Conservation (phyloP, 2,888 invertebrate genomes). For the Agonopterix alstromeriana region DNA sequence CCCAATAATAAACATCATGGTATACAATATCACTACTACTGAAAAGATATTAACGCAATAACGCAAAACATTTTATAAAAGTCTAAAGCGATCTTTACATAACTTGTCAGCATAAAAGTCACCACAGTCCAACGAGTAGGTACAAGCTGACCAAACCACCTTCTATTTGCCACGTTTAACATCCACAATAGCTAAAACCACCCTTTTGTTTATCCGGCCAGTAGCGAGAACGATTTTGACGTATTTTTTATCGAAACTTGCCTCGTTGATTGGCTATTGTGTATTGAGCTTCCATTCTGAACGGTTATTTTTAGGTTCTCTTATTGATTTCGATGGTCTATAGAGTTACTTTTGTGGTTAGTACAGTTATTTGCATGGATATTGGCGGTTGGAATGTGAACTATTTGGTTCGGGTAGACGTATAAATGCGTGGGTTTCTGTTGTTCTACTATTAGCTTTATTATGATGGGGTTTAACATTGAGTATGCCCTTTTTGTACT, state of each 20-base stretch:
- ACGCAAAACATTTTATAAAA: too few species aligned
- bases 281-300: conserved; percentile 5
- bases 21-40: too few species aligned
- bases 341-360: too few species aligned
- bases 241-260: conserved; percentile 7
- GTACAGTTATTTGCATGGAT: not conserved
- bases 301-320: not conserved
- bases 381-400: not conserved
- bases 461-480: not conserved
- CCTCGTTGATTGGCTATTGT: conserved; percentile 9
- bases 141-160: conserved; percentile 31
- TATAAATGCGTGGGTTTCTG: too few species aligned
- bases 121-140: too few species aligned
- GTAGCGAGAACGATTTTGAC: conserved; percentile 17
- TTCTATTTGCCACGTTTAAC: conserved; percentile 28
- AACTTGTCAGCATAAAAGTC: too few species aligned
- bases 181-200: conserved; percentile 18
- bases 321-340: conserved; percentile 10
- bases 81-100: too few species aligned
- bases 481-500: too few species aligned
- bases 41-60: too few species aligned
- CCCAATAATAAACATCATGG: too few species aligned
- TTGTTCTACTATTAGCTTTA: too few species aligned
- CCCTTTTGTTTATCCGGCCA: conserved; percentile 14
- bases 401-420: too few species aligned